A percentile compares a stretch with the other conserved stretches of the same genome.
phyloP scores from a whole-genome alignment of 2,797 vertebrate species.

The Micrastur ruficollis region DNA sequence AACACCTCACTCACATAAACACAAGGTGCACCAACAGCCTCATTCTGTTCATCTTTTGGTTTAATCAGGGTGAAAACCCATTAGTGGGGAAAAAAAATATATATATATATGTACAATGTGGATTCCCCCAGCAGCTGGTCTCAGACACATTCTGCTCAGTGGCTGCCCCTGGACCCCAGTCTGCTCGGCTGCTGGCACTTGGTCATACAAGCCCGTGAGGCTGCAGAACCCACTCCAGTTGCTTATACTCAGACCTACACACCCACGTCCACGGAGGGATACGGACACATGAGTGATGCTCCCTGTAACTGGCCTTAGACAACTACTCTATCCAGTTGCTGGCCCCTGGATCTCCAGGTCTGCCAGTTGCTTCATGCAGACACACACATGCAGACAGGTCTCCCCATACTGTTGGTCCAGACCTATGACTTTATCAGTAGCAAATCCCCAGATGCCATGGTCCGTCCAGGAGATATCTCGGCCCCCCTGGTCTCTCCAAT shows the following conservation, averaged over 20 bases:
- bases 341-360: not conserved
- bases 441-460: not conserved
- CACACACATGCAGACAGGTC: not conserved
- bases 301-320: not conserved
- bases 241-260: not conserved
- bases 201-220: no score
- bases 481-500: no score
- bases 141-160: not conserved
- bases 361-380: not conserved
- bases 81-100: not conserved
- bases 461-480: not conserved
- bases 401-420: not conserved
- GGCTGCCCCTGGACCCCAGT: not conserved
- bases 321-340: not conserved
- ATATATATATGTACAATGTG: not conserved
- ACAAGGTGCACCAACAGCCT: not conserved
- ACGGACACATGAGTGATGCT: no score
- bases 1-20: not conserved
- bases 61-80: not conserved
- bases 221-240: not conserved
- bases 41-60: not conserved
- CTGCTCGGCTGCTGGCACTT: not conserved
- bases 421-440: not conserved
- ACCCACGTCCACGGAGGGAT: no score
- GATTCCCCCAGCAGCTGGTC: not conserved